Percentiles rank a stretch among this genome's conserved stretches.
These are phyloP conservation scores for Strigamia maritima DNA, from an alignment of 2,888 invertebrate species.

Conservation along the genomic window DNA sequence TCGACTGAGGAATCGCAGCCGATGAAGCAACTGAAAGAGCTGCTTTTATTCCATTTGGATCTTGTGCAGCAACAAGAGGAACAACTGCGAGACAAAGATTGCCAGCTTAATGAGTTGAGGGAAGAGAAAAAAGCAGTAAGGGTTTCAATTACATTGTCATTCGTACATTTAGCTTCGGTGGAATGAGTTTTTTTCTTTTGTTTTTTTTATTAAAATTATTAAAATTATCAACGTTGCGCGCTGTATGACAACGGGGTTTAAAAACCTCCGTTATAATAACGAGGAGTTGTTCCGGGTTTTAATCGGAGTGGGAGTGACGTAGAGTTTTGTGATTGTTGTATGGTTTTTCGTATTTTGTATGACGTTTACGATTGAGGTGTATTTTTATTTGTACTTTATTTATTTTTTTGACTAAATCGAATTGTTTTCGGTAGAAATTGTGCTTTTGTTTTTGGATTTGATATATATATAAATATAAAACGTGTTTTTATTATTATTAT, in stretches of 20 bases:
- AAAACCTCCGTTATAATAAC: not conserved
- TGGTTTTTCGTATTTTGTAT: not conserved
- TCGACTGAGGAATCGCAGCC: constrained; percentile 43
- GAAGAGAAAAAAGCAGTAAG: constrained; percentile 77
- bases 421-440: not conserved
- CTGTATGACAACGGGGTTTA: not conserved
- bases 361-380: not conserved
- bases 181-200: not conserved
- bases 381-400: not conserved
- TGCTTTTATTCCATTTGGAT: constrained; percentile 77
- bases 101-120: constrained; percentile 66
- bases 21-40: constrained; percentile 59
- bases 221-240: not conserved
- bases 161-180: not conserved
- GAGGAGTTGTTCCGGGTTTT: not conserved
- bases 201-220: not conserved
- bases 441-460: not conserved
- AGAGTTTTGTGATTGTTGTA: not conserved
- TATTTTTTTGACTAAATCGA: not conserved
- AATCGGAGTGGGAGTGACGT: not conserved
- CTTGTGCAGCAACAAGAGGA: constrained; percentile 87
- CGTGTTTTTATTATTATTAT: no score
- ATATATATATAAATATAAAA: no score
- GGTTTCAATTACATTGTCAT: constrained; percentile 40
- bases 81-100: constrained; percentile 74